Conservation (phyloP, 2,113 vertebrate genomes). For the Calidris pugnax region DNA sequence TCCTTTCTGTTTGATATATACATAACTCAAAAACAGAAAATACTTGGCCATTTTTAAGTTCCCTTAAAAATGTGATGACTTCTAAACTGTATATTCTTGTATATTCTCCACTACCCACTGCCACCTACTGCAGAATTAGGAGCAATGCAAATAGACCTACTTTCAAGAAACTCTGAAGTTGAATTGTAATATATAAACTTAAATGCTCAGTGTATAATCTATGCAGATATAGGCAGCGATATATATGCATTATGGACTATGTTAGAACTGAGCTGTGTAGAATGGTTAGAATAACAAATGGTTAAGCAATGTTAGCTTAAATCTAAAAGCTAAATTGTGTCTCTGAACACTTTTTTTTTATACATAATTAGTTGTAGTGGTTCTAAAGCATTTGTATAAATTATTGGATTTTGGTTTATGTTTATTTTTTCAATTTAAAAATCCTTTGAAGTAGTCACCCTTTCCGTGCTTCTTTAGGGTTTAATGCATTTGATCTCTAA, state of each 20-base stretch:
- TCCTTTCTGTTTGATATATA: slow-evolving; percentile 39
- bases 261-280: slow-evolving; percentile 36
- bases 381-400: slow-evolving; percentile 30
- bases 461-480: background rate
- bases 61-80: slow-evolving; percentile 13
- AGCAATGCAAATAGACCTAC: slow-evolving; percentile 73
- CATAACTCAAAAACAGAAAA: slow-evolving; percentile 43
- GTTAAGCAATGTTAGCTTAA: slow-evolving; percentile 18
- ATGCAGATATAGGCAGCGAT: slow-evolving; percentile 45
- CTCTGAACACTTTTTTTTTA: slow-evolving; percentile 1
- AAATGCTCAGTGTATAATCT: slow-evolving; percentile 35
- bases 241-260: slow-evolving; percentile 62
- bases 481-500: slow-evolving; percentile 57
- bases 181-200: slow-evolving; percentile 64
- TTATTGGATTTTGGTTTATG: background rate
- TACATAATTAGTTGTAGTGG: background rate
- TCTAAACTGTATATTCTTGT: background rate
- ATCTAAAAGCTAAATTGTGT: slow-evolving; percentile 31
- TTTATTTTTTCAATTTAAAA: slow-evolving; percentile 58
- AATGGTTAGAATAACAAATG: slow-evolving; percentile 47
- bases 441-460: slow-evolving; percentile 32
- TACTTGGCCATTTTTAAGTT: slow-evolving; percentile 29
- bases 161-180: slow-evolving; percentile 34
- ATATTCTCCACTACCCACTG: slow-evolving; percentile 73
- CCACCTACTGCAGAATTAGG: slow-evolving; percentile 71